Evolutionary conservation across 1,140 invertebrate genomes (phyloP).

Genomic region (Lutraria rhynchaena): DNA sequence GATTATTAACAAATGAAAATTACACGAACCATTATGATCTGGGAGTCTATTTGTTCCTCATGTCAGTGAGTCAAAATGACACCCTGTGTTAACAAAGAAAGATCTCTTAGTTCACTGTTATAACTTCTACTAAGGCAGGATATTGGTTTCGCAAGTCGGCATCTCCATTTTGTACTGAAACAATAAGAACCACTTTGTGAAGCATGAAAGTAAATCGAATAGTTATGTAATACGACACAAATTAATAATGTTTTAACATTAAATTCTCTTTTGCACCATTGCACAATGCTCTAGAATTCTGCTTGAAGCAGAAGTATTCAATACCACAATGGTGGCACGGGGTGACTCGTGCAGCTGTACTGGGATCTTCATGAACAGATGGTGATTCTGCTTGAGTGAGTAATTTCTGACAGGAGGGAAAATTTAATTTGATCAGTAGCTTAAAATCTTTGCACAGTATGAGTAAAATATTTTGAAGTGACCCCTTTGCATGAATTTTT

Average conservation of each 20-base stretch:
- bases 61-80: no score
- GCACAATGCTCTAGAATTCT: background rate
- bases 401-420: slow-evolving; percentile 7
- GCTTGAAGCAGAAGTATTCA: background rate
- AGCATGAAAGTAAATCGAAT: slow-evolving; percentile 15
- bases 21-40: no score
- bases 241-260: slow-evolving; percentile 38
- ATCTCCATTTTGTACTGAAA: background rate
- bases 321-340: background rate
- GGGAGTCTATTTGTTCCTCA: no score
- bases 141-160: no score
- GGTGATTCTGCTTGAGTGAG: background rate
- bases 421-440: slow-evolving; percentile 38
- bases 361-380: slow-evolving; percentile 3
- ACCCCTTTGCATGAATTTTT: no score
- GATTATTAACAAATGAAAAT: no score
- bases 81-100: no score
- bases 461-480: slow-evolving; percentile 29
- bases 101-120: no score
- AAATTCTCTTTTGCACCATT: slow-evolving; percentile 2
- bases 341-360: slow-evolving; percentile 13
- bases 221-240: slow-evolving; percentile 48
- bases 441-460: slow-evolving; percentile 24
- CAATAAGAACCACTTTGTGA: slow-evolving; percentile 3
- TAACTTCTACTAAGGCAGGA: no score